Percentiles rank a stretch among this genome's conserved stretches.
Conservation (phyloP, 1,140 invertebrate species). For the Drosophila melanica region DNA sequence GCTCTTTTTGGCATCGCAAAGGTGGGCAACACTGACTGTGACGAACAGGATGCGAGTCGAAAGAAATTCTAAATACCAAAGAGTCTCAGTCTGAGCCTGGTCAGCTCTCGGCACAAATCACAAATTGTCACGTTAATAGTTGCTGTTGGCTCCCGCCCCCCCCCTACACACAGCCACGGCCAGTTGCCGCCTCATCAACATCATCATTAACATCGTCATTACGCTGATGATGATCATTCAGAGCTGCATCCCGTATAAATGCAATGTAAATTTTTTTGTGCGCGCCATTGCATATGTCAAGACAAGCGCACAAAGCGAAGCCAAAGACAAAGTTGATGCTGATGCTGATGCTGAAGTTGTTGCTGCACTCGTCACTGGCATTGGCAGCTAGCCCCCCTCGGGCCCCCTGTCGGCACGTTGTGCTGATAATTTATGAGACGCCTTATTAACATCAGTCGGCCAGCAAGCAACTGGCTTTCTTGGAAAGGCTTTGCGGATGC, state of each 20-base stretch:
- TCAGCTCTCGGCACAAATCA: slow-evolving; percentile 70
- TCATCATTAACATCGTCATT: slow-evolving; percentile 27
- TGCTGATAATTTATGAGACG: slow-evolving; percentile 82
- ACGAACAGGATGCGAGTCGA: slow-evolving; percentile 57
- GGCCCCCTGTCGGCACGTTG: slow-evolving; percentile 64
- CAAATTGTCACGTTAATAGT: slow-evolving; percentile 83
- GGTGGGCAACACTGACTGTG: slow-evolving; percentile 24
- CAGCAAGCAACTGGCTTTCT: slow-evolving; percentile 69
- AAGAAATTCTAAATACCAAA: slow-evolving; percentile 80
- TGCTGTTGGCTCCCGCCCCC: slow-evolving; percentile 14
- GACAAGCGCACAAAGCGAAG: slow-evolving; percentile 34
- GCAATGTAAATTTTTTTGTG: slow-evolving; percentile 82
- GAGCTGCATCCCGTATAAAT: slow-evolving; percentile 75
- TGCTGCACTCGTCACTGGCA: slow-evolving; percentile 21
- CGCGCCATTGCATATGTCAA: slow-evolving; percentile 80
- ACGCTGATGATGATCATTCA: slow-evolving; percentile 39
- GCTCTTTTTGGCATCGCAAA: no score
- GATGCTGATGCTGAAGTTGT: not conserved
- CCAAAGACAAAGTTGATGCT: slow-evolving; percentile 9
- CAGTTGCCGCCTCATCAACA: no score
- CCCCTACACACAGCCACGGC: no score
- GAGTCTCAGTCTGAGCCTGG: slow-evolving; percentile 42
- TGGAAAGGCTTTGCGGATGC: slow-evolving; percentile 66
- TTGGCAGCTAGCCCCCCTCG: slow-evolving; percentile 28
- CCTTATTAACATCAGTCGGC: slow-evolving; percentile 79